phyloP scores from a whole-genome alignment of 2,797 vertebrate species.

The Rhabdophis nuchalis region DNA sequence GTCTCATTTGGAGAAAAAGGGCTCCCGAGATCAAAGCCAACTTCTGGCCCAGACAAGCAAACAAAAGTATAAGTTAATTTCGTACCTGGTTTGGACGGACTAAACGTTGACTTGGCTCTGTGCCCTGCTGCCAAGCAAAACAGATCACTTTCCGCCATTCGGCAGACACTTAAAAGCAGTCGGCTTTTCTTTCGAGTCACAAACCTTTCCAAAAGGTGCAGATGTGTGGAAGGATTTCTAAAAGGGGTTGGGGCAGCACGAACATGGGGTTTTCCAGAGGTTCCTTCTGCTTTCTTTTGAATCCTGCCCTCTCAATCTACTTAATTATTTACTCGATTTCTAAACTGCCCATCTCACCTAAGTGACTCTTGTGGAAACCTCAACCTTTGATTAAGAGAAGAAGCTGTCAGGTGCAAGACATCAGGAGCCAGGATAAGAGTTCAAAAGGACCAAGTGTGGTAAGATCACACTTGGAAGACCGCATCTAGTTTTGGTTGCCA shows the following conservation, averaged over 20 bases:
- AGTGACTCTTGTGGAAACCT: not conserved
- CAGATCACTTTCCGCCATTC: slow-evolving; percentile 56
- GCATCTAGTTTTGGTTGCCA: too few relatives aligned
- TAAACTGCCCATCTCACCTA: not conserved
- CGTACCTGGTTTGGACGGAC: slow-evolving; percentile 58
- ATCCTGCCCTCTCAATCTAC: not conserved
- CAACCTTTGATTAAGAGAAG: not conserved
- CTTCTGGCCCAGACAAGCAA: slow-evolving; percentile 60
- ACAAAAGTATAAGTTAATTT: slow-evolving; percentile 64
- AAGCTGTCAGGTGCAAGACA: not conserved
- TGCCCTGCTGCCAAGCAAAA: slow-evolving; percentile 62
- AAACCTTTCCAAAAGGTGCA: not conserved
- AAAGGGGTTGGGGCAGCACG: not conserved
- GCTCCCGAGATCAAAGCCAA: slow-evolving; percentile 60
- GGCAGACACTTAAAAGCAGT: slow-evolving; percentile 35
- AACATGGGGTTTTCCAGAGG: not conserved
- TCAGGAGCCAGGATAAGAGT: not conserved
- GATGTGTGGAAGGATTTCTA: not conserved
- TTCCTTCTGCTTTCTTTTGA: not conserved
- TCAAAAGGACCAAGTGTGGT: too few relatives aligned
- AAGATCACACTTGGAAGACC: too few relatives aligned
- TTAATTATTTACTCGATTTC: not conserved
- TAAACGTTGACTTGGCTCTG: slow-evolving; percentile 62
- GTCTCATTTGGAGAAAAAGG: slow-evolving; percentile 56
- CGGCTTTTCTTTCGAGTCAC: slow-evolving; percentile 19